Base-by-base conservation (phyloP, 2,113 vertebrate species). In the Elgaria multicarinata region DNA sequence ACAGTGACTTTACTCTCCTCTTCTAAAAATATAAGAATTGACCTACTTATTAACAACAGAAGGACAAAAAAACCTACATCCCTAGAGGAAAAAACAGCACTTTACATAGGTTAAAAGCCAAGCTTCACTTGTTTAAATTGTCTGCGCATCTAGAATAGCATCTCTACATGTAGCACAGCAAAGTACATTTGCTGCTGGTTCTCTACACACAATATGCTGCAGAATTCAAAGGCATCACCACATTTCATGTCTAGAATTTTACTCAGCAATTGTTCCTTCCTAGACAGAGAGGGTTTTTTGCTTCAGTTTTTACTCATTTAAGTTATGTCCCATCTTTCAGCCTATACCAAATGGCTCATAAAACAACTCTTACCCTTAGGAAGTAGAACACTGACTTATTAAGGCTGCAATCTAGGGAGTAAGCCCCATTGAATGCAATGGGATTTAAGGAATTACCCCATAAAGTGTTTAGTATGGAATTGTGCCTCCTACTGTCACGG, bases 21-120 rank as follows among this genome's bases (percentile, higher is more conserved):
- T 20, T 64, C 74, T 62, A 64, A 87, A 71, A 75, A 86, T 64
- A 83, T 42, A 77, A 31, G 28, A 77, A 78, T 50, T 87, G 62
- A 84, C 46, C 62, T 71, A 79, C 42, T 83, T 90, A 77, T 77
- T 90, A 83, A 69, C 42, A 76, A 83, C 10, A 89, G 64, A 78
- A 20, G n/a, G 33, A 7, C 58, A 62, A 5, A 39, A 33, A 83
- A 22, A 2, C 36, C 33, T 86, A 9, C 76, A 58, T 83, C 44
- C 72, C 62, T 83, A 39, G 79, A 87, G 31, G 69, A 67, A 67
- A 85, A 55, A 83, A 67, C n/a, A 71, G 64, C 36, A 58, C 36
- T 91, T 74, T 82, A 71, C 50, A 69, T 50, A 62, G 85, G 44
- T 87, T 83, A 62, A 83, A 58, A 46, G 31, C 12, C n/a, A 82